Evolutionary conservation across 1,140 invertebrate species (phyloP), one percentile per base, ranked within the genome.

Genomic region (Drosophila ambigua): DNA sequence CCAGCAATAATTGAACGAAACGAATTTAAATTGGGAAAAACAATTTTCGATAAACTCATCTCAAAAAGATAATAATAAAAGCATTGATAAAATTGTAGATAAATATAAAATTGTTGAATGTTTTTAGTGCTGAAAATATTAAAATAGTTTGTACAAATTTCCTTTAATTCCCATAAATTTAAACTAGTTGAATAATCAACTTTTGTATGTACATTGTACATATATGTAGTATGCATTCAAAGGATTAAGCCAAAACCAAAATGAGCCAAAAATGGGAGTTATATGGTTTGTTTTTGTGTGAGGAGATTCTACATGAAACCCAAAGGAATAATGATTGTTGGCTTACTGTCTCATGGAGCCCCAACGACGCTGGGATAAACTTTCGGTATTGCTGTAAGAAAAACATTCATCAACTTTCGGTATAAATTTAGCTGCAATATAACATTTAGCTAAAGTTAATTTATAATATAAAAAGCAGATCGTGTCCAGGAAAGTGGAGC

Each of bases 331-430:
- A 46, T 52, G 58, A 8, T 43, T 48, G 46, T 63, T 77, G 77
- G 92, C 95, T 95, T 94, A 96, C 95, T 95, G 94, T 94, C 95
- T 93, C 93, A 96, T 95, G 57, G 95, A 96, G 71, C 95, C 95
- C 95, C 95, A 96, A 93, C 95, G 93, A 74, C 95, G 93, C 90
- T 95, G 94, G 72, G 95, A 93, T 72, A 95, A 92, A 74, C 94
- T 94, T 85, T 95, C 95, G 82, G 95, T 94, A 90, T 95, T 93
- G 92, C 94, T 95, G 87, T n/a, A 82, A 90, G 71, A 54, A 65
- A 85, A 75, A 65, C 49, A 43, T 82, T 41, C 28, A 77, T 61
- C 54, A 78, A 50, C 49, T 46, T 23, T 15, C 13, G 8, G 15
- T 35, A 11, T 2, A 55, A 16, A 31, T 31, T 43, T 11, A 35